Conservation (phyloP, 2,888 invertebrate genomes). For the Terebella lapidaria region DNA sequence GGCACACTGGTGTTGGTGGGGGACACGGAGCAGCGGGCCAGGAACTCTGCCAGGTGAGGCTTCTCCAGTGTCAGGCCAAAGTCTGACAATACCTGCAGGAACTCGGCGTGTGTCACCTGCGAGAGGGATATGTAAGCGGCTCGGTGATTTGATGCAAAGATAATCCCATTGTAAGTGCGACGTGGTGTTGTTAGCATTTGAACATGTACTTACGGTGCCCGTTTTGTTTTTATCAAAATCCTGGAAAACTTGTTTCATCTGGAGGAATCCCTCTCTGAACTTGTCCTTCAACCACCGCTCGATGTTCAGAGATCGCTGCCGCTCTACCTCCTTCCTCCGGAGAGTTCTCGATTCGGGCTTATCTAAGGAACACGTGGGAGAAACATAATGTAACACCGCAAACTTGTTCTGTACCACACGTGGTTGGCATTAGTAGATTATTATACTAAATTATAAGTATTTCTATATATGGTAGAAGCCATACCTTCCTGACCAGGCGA, state of each 20-base stretch:
- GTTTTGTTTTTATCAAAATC: conserved; percentile 35
- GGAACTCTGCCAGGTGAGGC: conserved; percentile 44
- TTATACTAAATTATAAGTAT: no score
- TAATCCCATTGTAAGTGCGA: no score
- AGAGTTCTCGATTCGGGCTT: no score
- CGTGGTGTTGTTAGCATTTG: neutral
- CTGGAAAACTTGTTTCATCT: conserved; percentile 46
- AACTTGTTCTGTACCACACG: no score
- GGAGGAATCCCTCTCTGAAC: conserved; percentile 49
- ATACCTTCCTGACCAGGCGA: no score
- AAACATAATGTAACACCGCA: no score
- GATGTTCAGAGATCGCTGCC: conserved; percentile 43
- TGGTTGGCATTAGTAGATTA: no score
- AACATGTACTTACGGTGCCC: conserved; percentile 34
- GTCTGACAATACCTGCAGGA: conserved; percentile 39
- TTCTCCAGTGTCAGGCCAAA: conserved; percentile 45
- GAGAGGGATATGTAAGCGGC: no score
- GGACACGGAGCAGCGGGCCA: conserved; percentile 45
- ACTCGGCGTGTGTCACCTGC: conserved; percentile 40
- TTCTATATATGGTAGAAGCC: no score
- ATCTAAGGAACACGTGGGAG: no score
- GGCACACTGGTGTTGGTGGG: conserved; percentile 40
- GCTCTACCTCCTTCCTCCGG: conserved; percentile 39
- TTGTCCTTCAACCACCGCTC: conserved; percentile 52
- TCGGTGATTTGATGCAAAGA: no score